phyloP scores from a whole-genome alignment of 2,888 invertebrate species.

The Panzeria rudis region DNA sequence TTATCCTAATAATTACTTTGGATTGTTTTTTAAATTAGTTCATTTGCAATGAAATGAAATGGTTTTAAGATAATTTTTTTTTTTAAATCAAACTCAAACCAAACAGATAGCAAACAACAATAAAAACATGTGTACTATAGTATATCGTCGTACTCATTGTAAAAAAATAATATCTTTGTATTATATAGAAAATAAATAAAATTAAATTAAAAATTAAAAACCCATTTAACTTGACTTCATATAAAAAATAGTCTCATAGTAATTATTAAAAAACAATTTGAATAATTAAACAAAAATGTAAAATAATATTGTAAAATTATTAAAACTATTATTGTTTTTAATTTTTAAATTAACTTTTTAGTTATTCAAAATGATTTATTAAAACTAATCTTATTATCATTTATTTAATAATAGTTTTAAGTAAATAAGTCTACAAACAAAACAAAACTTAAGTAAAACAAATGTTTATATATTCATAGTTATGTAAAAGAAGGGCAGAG shows the following conservation, averaged over 20 bases:
- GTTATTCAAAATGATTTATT: slow-evolving; percentile 59
- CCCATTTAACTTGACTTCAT: slow-evolving; percentile 38
- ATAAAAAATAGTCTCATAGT: slow-evolving; percentile 33
- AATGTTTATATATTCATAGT: slow-evolving; percentile 73
- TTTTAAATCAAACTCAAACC: slow-evolving; percentile 33
- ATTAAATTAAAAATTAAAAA: slow-evolving; percentile 2
- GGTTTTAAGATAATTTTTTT: slow-evolving; percentile 24
- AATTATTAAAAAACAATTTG: slow-evolving; percentile 47
- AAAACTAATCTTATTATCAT: slow-evolving; percentile 28
- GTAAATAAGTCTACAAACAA: slow-evolving; percentile 58
- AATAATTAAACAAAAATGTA: slow-evolving; percentile 61
- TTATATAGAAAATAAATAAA: slow-evolving; percentile 30
- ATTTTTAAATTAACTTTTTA: slow-evolving; percentile 22
- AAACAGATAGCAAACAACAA: background rate
- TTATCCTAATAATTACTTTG: too few relatives aligned
- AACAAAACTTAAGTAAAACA: slow-evolving; percentile 28
- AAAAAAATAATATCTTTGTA: slow-evolving; percentile 41
- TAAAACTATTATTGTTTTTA: slow-evolving; percentile 59
- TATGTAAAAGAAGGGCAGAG: slow-evolving; percentile 72
- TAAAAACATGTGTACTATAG: slow-evolving; percentile 51
- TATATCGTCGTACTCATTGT: slow-evolving; percentile 46
- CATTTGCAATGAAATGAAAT: slow-evolving; percentile 28
- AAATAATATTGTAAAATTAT: slow-evolving; percentile 64
- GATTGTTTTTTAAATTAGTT: too few relatives aligned
- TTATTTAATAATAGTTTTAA: slow-evolving; percentile 71